phyloP scores from a whole-genome alignment of 2,888 invertebrate species.

The Callyntrura guangdongensis region DNA sequence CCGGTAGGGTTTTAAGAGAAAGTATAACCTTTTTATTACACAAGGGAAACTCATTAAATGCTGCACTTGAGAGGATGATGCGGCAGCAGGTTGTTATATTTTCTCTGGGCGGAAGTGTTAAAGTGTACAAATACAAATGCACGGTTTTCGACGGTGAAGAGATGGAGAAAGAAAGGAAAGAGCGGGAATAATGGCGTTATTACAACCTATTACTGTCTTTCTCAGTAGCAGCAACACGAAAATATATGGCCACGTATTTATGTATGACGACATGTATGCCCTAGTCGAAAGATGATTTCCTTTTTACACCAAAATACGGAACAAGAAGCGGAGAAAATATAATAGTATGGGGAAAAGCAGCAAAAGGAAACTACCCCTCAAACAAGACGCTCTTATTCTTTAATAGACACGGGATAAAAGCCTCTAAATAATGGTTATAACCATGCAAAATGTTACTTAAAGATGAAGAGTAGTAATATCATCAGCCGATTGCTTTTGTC shows the following conservation, averaged over 20 bases:
- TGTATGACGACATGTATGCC: not conserved
- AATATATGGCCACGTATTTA: not conserved
- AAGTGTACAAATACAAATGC: slow-evolving; percentile 10
- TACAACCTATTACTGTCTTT: slow-evolving; percentile 63
- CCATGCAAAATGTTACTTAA: slow-evolving; percentile 82
- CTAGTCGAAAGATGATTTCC: slow-evolving; percentile 2
- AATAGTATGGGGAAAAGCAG: not conserved
- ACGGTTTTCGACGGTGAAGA: not conserved
- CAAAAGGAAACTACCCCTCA: slow-evolving; percentile 40
- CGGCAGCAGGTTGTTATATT: not conserved
- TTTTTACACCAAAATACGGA: not conserved
- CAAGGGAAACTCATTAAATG: slow-evolving; percentile 13
- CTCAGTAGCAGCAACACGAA: not conserved
- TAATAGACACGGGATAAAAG: slow-evolving; percentile 75
- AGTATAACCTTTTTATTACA: slow-evolving; percentile 7
- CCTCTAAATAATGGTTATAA: slow-evolving; percentile 81
- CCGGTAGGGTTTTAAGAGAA: not conserved
- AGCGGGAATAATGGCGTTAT: slow-evolving; percentile 16
- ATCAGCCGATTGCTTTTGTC: slow-evolving; percentile 49
- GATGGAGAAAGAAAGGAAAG: not conserved
- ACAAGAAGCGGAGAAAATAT: slow-evolving; percentile 26
- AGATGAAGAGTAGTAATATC: slow-evolving; percentile 73
- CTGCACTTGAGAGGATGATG: not conserved
- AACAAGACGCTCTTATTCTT: slow-evolving; percentile 36
- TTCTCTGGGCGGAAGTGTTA: slow-evolving; percentile 15